Percentiles rank a stretch among this genome's conserved stretches.
phyloP scores from a whole-genome alignment of 2,888 invertebrate species.

The Yponomeuta malinellus region DNA sequence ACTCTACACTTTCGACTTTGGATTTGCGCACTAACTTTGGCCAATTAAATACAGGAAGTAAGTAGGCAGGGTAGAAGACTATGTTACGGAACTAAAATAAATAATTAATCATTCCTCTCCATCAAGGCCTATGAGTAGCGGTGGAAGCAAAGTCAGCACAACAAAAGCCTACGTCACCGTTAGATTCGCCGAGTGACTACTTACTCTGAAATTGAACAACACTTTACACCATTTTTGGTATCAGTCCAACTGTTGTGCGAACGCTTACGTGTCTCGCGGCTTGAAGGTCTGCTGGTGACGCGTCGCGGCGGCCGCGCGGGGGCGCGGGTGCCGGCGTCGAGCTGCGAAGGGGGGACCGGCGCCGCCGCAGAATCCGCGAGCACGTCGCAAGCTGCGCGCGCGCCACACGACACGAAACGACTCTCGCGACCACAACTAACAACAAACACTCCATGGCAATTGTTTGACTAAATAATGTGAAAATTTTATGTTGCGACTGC shows the following conservation, averaged over 20 bases:
- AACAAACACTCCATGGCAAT: constrained; percentile 54
- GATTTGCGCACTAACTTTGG: too few species aligned
- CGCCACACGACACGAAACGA: constrained; percentile 63
- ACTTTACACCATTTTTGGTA: constrained; percentile 68
- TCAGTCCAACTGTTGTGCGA: constrained; percentile 62
- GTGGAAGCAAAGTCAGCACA: background rate
- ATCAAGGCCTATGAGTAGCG: background rate
- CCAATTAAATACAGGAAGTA: too few species aligned
- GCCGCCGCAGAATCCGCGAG: constrained; percentile 56
- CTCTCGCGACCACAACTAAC: constrained; percentile 60
- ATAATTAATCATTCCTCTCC: background rate
- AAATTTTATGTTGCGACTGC: constrained; percentile 31
- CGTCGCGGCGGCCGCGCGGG: constrained; percentile 22
- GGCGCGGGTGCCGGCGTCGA: constrained; percentile 27
- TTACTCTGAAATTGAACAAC: background rate
- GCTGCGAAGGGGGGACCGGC: constrained; percentile 26
- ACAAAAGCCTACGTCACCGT: background rate
- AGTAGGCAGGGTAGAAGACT: too few species aligned
- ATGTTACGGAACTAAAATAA: background rate
- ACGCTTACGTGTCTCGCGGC: constrained; percentile 67
- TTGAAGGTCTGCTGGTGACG: constrained; percentile 38
- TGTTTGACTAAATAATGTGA: constrained; percentile 59
- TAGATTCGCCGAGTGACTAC: background rate
- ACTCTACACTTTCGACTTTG: too few species aligned
- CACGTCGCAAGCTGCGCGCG: constrained; percentile 66